phyloP scores from a whole-genome alignment of 2,113 vertebrate genomes.

The Hemicordylus capensis region DNA sequence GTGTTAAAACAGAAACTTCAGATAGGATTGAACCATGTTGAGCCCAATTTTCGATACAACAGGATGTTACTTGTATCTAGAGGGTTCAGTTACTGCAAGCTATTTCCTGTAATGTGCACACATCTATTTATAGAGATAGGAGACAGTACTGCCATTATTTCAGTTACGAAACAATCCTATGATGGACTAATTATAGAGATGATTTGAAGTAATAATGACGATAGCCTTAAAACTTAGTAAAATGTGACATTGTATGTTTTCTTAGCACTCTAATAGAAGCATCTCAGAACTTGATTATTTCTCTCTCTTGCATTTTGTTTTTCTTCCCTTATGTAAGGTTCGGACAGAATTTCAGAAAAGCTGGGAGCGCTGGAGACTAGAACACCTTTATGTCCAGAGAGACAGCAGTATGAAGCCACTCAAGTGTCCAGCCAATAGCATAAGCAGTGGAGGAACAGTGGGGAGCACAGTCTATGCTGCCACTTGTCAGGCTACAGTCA shows the following conservation, averaged over 20 bases:
- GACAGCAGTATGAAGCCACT: constrained; percentile 82
- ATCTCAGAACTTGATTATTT: constrained; percentile 42
- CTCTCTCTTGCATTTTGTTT: constrained; percentile 40
- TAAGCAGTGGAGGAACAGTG: constrained; percentile 74
- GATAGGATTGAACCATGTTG: constrained; percentile 30
- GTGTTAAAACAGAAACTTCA: constrained; percentile 1
- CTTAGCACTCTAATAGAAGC: constrained; percentile 48
- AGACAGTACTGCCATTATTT: constrained; percentile 41
- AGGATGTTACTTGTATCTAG: constrained; percentile 39
- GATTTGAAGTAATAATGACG: constrained; percentile 44
- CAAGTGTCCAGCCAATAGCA: constrained; percentile 77
- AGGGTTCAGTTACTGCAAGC: constrained; percentile 33
- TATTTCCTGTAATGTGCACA: neutral
- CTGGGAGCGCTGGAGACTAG: constrained; percentile 81
- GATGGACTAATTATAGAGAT: constrained; percentile 36
- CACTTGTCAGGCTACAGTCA: constrained; percentile 74
- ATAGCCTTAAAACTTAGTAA: constrained; percentile 54
- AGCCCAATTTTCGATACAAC: neutral
- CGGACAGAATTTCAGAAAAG: constrained; percentile 82
- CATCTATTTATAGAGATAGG: constrained; percentile 43
- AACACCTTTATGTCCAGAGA: constrained; percentile 74
- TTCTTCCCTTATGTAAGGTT: constrained; percentile 70
- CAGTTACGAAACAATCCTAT: constrained; percentile 14
- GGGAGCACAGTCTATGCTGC: constrained; percentile 76
- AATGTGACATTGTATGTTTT: constrained; percentile 34